Base-by-base conservation (phyloP, 2,113 vertebrate species). In the Okapia johnstoni region DNA sequence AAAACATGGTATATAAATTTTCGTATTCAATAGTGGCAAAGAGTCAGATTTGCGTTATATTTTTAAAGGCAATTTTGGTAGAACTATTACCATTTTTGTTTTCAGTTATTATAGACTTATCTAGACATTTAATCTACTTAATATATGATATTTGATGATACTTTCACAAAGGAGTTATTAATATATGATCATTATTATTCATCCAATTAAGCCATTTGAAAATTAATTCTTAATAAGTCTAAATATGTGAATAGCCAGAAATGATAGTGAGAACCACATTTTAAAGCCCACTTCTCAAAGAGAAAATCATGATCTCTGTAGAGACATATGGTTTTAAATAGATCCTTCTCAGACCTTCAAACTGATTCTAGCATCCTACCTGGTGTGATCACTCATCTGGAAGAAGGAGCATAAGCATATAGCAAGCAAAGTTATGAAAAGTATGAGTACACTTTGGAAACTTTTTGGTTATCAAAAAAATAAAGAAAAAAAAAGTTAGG, bases 1-100 rank as follows among this genome's bases (percentile, higher is more conserved):
- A 81, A 98, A 93, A 90, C 46, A 92, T 48, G 52, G 90, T 96
- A 30, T 87, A 55, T 98, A 76, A 95, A 94, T 96, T 97, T 98
- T 96, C 36, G 14, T 88, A 89, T 87, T 60, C 84, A 77, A 66
- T 90, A 93, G 46, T 36, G 17, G 79, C 88, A 91, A 83, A 92
- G 96, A 97, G 85, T 95, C 61, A 95, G 57, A 95, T 96, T 97
- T 96, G 77, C 19, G 19, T 97, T 86, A 73, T 26, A 85, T 43
- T 70, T 90, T 93, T 91, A 96, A 97, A 96, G 40, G 15, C 25
- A 90, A 52, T 30, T 97, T 1, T 85, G 55, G 17, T 43, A 88
- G 7, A 88, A 61, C 9, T 70, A 52, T 52, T 55, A 16, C 17
- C 79, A 11, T 50, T 96, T 90, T 93, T 90, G 17, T 87, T 86